Evolutionary conservation across 1,140 invertebrate species (phyloP).

Genomic region (Eciton burchellii): DNA sequence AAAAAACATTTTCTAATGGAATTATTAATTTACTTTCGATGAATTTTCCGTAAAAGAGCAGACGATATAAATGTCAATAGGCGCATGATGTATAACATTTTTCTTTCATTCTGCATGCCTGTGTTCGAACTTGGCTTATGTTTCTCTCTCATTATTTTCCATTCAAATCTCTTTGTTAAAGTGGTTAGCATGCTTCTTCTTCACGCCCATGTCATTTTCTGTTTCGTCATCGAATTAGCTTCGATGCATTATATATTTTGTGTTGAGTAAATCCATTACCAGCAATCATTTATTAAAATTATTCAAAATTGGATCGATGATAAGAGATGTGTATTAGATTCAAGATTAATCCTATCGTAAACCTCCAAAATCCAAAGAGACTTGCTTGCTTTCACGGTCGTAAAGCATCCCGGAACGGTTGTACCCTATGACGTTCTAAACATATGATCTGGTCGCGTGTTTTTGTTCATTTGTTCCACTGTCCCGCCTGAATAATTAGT

Average conservation of each 20-base stretch:
- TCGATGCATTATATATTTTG: constrained; percentile 21
- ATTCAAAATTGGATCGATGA: constrained; percentile 21
- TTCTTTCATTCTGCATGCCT: constrained; percentile 37
- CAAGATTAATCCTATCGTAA: background rate
- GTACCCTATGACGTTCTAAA: background rate
- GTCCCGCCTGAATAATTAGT: constrained; percentile 27
- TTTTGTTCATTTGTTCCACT: constrained; percentile 22
- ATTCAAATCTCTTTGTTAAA: constrained; percentile 8
- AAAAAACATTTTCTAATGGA: background rate
- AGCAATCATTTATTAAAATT: constrained; percentile 12
- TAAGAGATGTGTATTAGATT: constrained; percentile 12
- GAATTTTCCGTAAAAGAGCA: constrained; percentile 75
- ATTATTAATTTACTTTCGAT: constrained; percentile 21
- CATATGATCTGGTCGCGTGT: constrained; percentile 20
- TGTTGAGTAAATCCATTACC: constrained; percentile 5
- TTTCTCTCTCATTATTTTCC: constrained; percentile 34
- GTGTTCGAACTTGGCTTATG: constrained; percentile 27
- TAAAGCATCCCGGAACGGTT: constrained; percentile 48
- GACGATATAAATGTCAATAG: constrained; percentile 65
- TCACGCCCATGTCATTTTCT: constrained; percentile 20
- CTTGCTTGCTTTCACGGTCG: constrained; percentile 27
- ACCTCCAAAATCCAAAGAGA: background rate
- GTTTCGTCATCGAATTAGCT: constrained; percentile 18
- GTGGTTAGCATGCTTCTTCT: constrained; percentile 30
- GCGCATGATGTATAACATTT: constrained; percentile 62